Evolutionary conservation across 23 tunicate genomes (phyloP).

Genomic region (Ciona savignyi): DNA sequence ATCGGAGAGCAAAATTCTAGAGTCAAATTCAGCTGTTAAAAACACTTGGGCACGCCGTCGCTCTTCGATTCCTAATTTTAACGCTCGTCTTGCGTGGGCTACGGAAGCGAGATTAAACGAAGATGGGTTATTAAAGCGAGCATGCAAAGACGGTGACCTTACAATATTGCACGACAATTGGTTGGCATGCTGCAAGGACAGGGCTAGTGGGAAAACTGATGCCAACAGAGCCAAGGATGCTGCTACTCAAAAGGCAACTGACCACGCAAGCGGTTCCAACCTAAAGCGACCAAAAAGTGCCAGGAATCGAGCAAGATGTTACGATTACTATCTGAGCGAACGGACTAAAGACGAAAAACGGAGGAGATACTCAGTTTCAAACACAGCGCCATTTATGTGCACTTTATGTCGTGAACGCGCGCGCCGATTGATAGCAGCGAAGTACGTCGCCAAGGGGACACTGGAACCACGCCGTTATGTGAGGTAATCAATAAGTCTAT

Average conservation of each 20-base stretch:
- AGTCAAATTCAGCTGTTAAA: neutral
- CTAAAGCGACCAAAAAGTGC: too few relatives aligned
- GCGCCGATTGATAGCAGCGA: too few relatives aligned
- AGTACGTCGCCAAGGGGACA: too few relatives aligned
- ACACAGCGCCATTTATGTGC: constrained; percentile 5
- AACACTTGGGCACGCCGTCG: constrained; percentile 16
- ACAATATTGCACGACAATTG: constrained; percentile 32
- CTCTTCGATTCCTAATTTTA: constrained; percentile 15
- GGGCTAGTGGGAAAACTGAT: neutral
- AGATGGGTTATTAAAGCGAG: constrained; percentile 16
- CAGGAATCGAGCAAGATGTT: too few relatives aligned
- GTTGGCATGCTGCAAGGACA: constrained; percentile 7
- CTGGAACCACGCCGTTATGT: too few relatives aligned
- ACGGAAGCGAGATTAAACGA: constrained; percentile 23
- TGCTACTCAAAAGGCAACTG: too few relatives aligned
- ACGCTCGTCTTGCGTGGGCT: constrained; percentile 39
- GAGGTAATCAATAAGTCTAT: too few relatives aligned
- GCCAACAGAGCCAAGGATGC: neutral
- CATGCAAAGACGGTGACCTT: constrained; percentile 31
- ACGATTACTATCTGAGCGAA: constrained; percentile 44
- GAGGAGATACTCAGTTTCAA: neutral
- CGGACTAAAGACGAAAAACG: constrained; percentile 30
- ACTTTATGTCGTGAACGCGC: constrained; percentile 23
- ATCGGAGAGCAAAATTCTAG: neutral
- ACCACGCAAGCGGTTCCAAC: too few relatives aligned